phyloP scores from a whole-genome alignment of 2,797 vertebrate species.

The Rhinogobio ventralis region DNA sequence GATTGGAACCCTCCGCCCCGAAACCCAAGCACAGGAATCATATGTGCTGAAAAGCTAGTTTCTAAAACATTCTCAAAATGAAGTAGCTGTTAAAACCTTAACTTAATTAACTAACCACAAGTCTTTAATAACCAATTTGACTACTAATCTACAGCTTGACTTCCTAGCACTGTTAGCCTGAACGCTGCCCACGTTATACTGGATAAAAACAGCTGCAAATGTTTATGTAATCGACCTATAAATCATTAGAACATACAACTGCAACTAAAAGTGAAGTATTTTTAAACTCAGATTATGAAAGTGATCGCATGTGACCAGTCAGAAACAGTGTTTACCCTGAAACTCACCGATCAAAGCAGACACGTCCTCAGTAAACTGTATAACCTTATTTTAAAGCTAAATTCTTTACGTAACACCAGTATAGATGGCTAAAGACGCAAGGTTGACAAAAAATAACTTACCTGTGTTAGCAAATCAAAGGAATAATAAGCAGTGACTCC shows the following conservation, averaged over 20 bases:
- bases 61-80: not conserved
- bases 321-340: not conserved
- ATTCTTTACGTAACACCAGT: not conserved
- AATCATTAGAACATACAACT: not conserved
- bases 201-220: not conserved
- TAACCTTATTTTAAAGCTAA: not conserved
- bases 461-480: slow-evolving; percentile 55
- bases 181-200: not conserved
- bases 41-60: not conserved
- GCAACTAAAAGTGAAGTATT: not conserved
- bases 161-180: not conserved
- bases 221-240: not conserved
- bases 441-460: not conserved
- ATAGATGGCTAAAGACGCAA: not conserved
- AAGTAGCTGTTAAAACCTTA: not conserved
- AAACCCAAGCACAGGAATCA: not conserved
- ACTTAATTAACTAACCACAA: not conserved
- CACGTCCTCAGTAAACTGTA: not conserved
- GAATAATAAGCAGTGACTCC: not conserved
- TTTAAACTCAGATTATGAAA: not conserved
- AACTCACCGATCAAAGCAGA: too few relatives aligned
- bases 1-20: too few relatives aligned
- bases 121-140: not conserved
- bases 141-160: not conserved
- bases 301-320: not conserved